These are phyloP conservation scores for Volucella bombylans DNA, from an alignment of 2,888 invertebrate genomes.

Conservation along the genomic window DNA sequence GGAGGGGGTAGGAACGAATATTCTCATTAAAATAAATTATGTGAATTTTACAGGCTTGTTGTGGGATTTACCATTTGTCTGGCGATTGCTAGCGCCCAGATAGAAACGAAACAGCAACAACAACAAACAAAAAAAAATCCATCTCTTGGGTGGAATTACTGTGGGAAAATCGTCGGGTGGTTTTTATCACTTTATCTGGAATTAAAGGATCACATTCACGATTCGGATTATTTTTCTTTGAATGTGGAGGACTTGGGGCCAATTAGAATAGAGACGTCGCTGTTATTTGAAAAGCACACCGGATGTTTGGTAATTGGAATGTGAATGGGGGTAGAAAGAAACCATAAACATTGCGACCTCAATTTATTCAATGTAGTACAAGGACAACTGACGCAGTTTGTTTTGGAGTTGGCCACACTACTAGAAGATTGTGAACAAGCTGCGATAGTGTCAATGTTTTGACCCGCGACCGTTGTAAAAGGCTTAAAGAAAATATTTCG, in stretches of 20 bases:
- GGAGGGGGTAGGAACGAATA: conserved; percentile 24
- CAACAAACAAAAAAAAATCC: conserved; percentile 20
- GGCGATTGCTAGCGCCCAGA: conserved; percentile 25
- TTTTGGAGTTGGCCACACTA: too few species aligned
- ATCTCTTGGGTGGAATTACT: conserved; percentile 45
- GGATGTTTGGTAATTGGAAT: conserved; percentile 30
- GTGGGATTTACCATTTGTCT: conserved; percentile 58
- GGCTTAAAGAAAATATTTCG: too few species aligned
- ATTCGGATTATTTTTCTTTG: conserved; percentile 18
- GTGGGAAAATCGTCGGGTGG: conserved; percentile 67
- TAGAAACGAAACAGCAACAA: neutral
- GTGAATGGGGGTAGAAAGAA: too few species aligned
- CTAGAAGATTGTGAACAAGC: too few species aligned
- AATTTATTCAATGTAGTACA: too few species aligned
- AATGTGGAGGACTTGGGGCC: conserved; percentile 17
- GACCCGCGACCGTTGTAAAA: too few species aligned
- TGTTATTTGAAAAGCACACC: conserved; percentile 34
- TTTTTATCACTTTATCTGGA: conserved; percentile 69
- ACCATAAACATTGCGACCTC: too few species aligned
- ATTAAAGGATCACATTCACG: conserved; percentile 63
- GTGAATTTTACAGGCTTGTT: conserved; percentile 66
- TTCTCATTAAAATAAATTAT: conserved; percentile 71
- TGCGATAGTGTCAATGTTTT: too few species aligned
- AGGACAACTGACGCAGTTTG: too few species aligned
- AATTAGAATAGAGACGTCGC: conserved; percentile 43